Evolutionary conservation across 2,797 vertebrate species (phyloP).

Genomic region (Helicolenus hilgendorfi): DNA sequence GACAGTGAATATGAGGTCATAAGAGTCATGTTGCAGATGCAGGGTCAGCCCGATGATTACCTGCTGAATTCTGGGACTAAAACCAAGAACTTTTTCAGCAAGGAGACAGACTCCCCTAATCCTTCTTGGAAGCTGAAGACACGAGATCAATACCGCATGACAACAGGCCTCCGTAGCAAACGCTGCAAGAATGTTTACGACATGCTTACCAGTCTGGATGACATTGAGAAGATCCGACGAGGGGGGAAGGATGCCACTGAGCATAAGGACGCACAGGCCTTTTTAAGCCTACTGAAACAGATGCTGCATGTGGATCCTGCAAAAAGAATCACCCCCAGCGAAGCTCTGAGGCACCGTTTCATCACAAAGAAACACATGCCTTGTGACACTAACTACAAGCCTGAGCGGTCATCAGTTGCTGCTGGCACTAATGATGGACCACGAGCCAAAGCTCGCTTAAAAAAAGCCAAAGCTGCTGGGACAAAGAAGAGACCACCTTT

Average conservation of each 20-base stretch:
- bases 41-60: background rate
- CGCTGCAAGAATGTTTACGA: background rate
- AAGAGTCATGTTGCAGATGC: background rate
- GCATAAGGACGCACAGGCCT: background rate
- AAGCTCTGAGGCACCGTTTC: background rate
- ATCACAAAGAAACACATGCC: background rate
- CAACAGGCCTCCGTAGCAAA: background rate
- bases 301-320: background rate
- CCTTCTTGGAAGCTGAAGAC: background rate
- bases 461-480: background rate
- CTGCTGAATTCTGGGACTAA: background rate
- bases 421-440: background rate
- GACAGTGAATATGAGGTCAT: background rate
- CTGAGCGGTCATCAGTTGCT: background rate
- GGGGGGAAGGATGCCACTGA: background rate
- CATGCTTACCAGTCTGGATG: background rate
- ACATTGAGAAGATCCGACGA: background rate
- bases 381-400: background rate
- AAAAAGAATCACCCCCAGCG: background rate
- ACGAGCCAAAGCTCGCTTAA: background rate
- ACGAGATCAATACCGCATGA: background rate
- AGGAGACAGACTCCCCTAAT: background rate
- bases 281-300: background rate
- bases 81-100: accelerated
- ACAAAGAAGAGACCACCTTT: background rate